These are phyloP conservation scores for Hycleus phaleratus DNA, from an alignment of 1,140 invertebrate species.

Conservation along the genomic window DNA sequence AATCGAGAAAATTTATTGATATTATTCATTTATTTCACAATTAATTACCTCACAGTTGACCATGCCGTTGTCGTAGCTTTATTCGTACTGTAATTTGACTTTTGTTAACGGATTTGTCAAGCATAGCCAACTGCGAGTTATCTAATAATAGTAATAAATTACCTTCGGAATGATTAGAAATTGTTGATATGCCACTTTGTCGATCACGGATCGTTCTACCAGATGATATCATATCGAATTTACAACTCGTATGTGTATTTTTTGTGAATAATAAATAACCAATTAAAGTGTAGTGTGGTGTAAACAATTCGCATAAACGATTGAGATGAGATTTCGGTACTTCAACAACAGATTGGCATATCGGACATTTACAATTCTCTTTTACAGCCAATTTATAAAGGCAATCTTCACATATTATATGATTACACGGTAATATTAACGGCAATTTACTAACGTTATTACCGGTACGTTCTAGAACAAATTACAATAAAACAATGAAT, in stretches of 20 bases:
- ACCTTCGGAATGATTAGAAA: too few species aligned
- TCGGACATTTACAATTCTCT: slow-evolving; percentile 12
- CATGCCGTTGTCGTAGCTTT: too few species aligned
- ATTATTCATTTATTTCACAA: too few species aligned
- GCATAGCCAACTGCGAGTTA: too few species aligned
- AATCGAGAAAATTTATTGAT: background rate
- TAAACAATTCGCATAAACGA: background rate
- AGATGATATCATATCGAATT: too few species aligned
- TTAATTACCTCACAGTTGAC: too few species aligned
- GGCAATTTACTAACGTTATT: slow-evolving; percentile 23
- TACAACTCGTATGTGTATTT: background rate
- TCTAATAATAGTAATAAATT: too few species aligned
- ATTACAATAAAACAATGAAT: slow-evolving; percentile 21
- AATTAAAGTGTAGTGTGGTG: slow-evolving; percentile 4
- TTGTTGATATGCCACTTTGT: background rate
- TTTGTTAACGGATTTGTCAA: too few species aligned
- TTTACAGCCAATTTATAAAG: slow-evolving; percentile 3
- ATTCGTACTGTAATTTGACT: too few species aligned
- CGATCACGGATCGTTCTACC: slow-evolving; percentile 1
- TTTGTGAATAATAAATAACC: slow-evolving; percentile 2
- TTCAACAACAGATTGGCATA: slow-evolving; percentile 16
- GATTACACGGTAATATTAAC: slow-evolving; percentile 41
- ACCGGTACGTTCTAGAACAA: background rate
- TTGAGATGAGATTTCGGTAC: background rate
- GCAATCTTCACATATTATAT: slow-evolving; percentile 39